Base-by-base conservation (phyloP, 2,797 vertebrate genomes). In the Urocyon cinereoargenteus region DNA sequence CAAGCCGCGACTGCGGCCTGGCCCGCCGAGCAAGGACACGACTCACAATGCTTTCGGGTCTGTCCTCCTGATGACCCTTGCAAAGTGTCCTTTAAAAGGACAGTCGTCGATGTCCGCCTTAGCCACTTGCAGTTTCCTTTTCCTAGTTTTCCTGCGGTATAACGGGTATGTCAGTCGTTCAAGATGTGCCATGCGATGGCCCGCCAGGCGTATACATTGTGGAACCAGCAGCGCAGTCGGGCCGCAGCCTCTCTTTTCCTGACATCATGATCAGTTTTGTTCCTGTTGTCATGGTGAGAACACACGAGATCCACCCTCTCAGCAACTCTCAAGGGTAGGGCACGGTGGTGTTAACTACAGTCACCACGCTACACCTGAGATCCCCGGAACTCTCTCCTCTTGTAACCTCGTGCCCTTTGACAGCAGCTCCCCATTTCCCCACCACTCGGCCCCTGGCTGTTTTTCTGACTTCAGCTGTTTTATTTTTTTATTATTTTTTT, bases 401-500 rank as follows among this genome's bases (percentile, higher is more conserved):
- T 19, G 15, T 26, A 78, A 45, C 18, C 11, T 13, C 53, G 12
- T 64, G 8, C 81, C 34, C n/a, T 55, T 55, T 26, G 15, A 45
- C 8, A 24, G 2, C 24, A 26, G 15, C 2, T 86, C 22, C 55
- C 11, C 78, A 49, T 75, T 49, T 55, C 21, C 7, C 9, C 34
- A 83, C 7, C 0, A 4, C 26, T 72, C 28, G n/a, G n/a, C 7
- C 31, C 1, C 28, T 34, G 9, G n/a, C 2, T 28, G 5, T 31
- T 66, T 68, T 61, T 59, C 24, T n/a, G 19, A 64, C 22, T 72
- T 87, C 62, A 51, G 31, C 31, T 15, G 10, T 81, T 72, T 72
- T 18, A 40, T 40, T 40, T 40, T 40, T 40, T 40, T 40, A 40
- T 40, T 40, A 40, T 40, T 40, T 40, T 40, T 40, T 40, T 40